Evolutionary conservation across 2,797 vertebrate genomes (phyloP).

Genomic region (Pseudochirops cupreus): DNA sequence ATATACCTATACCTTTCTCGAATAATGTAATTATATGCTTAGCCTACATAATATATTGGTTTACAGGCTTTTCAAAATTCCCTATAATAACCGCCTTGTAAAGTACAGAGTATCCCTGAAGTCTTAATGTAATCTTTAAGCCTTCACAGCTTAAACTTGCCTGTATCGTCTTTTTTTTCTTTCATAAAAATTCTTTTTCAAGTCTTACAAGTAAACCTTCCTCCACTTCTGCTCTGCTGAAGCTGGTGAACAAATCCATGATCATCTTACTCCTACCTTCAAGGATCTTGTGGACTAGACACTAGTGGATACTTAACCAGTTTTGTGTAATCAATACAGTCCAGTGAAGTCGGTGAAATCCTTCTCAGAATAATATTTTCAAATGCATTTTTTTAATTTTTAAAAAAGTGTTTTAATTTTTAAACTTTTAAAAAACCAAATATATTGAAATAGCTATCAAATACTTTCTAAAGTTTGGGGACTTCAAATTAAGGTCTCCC

Average conservation of each 20-base stretch:
- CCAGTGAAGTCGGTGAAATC: neutral
- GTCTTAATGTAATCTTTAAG: conserved; percentile 27
- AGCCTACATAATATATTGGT: conserved; percentile 33
- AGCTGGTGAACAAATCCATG: conserved; percentile 21
- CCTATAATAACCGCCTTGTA: conserved; percentile 25
- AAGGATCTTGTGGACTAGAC: conserved; percentile 13
- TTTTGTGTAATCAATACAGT: neutral
- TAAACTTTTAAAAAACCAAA: neutral
- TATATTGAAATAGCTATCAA: neutral
- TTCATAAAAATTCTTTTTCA: neutral
- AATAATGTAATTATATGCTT: conserved; percentile 20
- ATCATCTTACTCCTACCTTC: conserved; percentile 23
- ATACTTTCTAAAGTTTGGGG: neutral
- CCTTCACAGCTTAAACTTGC: neutral
- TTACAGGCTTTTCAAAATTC: conserved; percentile 31
- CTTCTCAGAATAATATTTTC: neutral
- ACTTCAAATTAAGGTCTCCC: neutral
- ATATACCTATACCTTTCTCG: conserved; percentile 43
- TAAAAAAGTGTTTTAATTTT: neutral
- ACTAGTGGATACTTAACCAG: neutral
- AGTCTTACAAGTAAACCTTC: neutral
- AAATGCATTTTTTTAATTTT: neutral
- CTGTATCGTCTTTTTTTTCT: neutral
- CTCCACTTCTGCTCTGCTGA: neutral
- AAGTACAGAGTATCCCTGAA: conserved; percentile 4